Evolutionary conservation across 2,113 vertebrate genomes (phyloP).

Genomic region (Hippocampus abdominalis): DNA sequence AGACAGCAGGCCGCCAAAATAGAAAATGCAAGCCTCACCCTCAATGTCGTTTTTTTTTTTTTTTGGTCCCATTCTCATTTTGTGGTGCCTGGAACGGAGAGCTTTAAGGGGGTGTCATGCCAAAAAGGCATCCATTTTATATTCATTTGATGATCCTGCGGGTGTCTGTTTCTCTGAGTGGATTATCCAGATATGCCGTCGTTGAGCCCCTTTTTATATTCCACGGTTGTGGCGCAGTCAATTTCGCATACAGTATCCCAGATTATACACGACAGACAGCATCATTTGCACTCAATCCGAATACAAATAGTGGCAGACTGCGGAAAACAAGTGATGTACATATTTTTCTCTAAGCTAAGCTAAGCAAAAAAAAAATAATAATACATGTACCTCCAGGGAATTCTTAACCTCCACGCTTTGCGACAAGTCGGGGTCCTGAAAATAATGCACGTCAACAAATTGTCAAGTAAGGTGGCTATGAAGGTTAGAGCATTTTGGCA

Average conservation of each 20-base stretch:
- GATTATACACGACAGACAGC: conserved; percentile 72
- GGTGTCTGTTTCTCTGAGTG: conserved; percentile 70
- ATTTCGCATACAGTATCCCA: conserved; percentile 75
- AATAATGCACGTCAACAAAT: conserved; percentile 22
- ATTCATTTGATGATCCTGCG: conserved; percentile 72
- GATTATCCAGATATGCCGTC: conserved; percentile 64
- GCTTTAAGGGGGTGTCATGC: conserved; percentile 55
- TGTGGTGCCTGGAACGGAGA: conserved; percentile 31
- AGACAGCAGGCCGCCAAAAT: conserved; percentile 26
- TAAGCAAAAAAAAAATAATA: conserved; percentile 2
- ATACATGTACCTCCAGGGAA: conserved; percentile 14
- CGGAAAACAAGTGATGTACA: conserved; percentile 61
- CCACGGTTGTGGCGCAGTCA: conserved; percentile 65
- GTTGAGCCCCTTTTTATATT: conserved; percentile 71
- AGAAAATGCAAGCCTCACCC: conserved; percentile 17
- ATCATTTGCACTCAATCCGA: conserved; percentile 71
- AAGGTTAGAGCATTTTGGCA: conserved; percentile 30
- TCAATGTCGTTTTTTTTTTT: not conserved
- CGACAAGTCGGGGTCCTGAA: conserved; percentile 22
- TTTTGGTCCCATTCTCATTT: conserved; percentile 50
- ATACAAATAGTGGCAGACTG: conserved; percentile 69
- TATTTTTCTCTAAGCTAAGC: conserved; percentile 18
- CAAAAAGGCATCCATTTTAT: conserved; percentile 68
- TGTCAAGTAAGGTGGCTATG: conserved; percentile 14
- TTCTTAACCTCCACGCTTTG: conserved; percentile 15